These are phyloP conservation scores for Cantharis rufa DNA, from an alignment of 2,888 invertebrate genomes.

Conservation along the genomic window DNA sequence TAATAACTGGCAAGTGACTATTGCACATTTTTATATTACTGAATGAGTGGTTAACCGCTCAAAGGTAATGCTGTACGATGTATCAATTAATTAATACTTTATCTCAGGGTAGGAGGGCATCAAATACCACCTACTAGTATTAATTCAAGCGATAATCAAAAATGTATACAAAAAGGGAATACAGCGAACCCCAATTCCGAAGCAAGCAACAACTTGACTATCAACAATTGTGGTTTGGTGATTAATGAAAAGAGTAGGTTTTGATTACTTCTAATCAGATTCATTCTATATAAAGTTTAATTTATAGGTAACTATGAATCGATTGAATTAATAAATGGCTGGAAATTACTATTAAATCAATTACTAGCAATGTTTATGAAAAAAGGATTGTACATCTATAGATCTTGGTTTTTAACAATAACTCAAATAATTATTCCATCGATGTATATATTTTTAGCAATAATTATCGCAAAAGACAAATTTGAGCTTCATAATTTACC, in stretches of 20 bases:
- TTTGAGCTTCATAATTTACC: constrained; percentile 59
- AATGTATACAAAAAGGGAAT: background rate
- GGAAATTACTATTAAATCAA: constrained; percentile 45
- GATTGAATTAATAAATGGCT: constrained; percentile 38
- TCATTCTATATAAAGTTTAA: background rate
- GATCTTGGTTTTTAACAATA: constrained; percentile 68
- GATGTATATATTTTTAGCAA: constrained; percentile 64
- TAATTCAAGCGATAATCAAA: background rate
- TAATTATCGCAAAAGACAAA: constrained; percentile 62
- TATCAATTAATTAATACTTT: too few relatives aligned
- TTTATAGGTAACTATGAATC: background rate
- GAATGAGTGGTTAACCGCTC: too few relatives aligned
- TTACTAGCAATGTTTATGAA: constrained; percentile 54
- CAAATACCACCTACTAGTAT: too few relatives aligned
- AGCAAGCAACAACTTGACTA: background rate
- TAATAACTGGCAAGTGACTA: too few relatives aligned
- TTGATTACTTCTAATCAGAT: background rate
- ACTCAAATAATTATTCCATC: constrained; percentile 73
- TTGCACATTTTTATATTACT: too few relatives aligned
- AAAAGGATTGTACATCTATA: constrained; percentile 54
- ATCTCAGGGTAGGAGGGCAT: too few relatives aligned
- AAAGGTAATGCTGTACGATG: too few relatives aligned
- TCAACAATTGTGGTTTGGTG: too few relatives aligned
- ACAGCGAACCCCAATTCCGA: background rate
- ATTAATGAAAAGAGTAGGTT: background rate